Evolutionary conservation across 2,888 invertebrate genomes (phyloP), one percentile per base, ranked within the genome.

Genomic region (Scrobipalpa costella): DNA sequence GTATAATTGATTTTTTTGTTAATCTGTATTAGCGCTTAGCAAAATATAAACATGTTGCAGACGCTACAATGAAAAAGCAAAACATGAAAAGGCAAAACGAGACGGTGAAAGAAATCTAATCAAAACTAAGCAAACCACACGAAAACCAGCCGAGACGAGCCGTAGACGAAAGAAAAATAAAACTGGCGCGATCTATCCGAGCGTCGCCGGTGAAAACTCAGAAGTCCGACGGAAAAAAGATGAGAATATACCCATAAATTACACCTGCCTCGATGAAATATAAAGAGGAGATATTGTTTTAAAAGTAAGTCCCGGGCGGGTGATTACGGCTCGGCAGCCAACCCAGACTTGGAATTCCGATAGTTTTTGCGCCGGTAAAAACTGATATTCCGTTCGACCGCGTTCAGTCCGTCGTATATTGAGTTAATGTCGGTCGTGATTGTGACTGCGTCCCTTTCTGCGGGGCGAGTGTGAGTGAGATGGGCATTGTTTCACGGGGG

Each of bases 341-440:
- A 81, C 86, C 83, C 84, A 83, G 83, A 85, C 85, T 82, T 83
- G 81, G 80, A 87, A 91, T 90, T 86, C 90, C 89, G 73, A 90
- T 87, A 90, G 90, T 90, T 90, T 91, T 91, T 90, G 88, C 91
- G 84, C 73, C 84, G 73, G 84, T 88, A 90, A 90, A 90, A 90
- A 88, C 85, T 87, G 86, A 90, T 88, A 89, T 87, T 88, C 87
- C 87, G 83, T 86, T 83, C 84, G 87, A 77, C 84, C 84, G 84
- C 84, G 85, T 84, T 86, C 84, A 78, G 81, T 82, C 83, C 83
- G 73, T 75, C 78, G 85, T 88, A 87, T 88, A 88, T 88, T 84
- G 87, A 89, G 89, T 88, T 89, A 88, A 90, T 89, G 87, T 84
- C 82, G 84, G 88, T 83, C 85, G 90, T 87, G 90, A 91, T 90